Percentiles rank a stretch among this genome's conserved stretches.
Conservation (phyloP, 2,113 vertebrate genomes). For the Pogona vitticeps region DNA sequence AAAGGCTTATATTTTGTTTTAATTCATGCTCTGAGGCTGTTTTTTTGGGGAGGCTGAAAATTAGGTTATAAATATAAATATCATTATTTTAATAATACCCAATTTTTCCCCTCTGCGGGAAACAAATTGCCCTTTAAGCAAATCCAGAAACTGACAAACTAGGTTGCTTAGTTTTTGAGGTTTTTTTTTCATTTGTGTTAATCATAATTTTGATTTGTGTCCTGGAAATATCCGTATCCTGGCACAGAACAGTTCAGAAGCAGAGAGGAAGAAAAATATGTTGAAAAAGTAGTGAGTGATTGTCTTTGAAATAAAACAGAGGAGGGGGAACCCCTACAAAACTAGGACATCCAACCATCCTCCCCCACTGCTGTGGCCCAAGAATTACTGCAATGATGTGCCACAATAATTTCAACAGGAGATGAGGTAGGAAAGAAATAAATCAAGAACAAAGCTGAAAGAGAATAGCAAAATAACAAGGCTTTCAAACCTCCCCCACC, state of each 20-base stretch:
- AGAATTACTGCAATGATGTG: conserved; percentile 60
- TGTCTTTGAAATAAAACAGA: conserved; percentile 31
- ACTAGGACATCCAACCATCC: conserved; percentile 58
- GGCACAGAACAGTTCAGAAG: conserved; percentile 61
- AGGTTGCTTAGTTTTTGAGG: conserved; percentile 48
- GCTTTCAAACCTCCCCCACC: conserved; percentile 19
- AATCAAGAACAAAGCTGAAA: conserved; percentile 40
- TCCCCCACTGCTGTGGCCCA: conserved; percentile 35
- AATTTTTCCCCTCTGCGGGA: conserved; percentile 37
- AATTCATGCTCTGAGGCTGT: neutral
- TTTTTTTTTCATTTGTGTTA: conserved; percentile 37
- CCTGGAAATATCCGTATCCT: conserved; percentile 65
- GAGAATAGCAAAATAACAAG: conserved; percentile 57
- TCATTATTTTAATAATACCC: conserved; percentile 2
- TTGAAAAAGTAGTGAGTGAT: conserved; percentile 65
- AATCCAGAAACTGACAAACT: conserved; percentile 61
- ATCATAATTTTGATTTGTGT: conserved; percentile 67
- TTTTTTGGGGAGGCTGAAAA: neutral
- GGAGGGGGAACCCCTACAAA: conserved; percentile 29
- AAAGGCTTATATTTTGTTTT: neutral
- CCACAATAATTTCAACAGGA: conserved; percentile 68
- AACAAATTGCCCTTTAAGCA: conserved; percentile 57
- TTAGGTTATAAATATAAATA: neutral
- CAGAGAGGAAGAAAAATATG: conserved; percentile 51
- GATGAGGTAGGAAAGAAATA: conserved; percentile 55